These are phyloP conservation scores for Boloria selene DNA, from an alignment of 2,888 invertebrate species.

Conservation along the genomic window DNA sequence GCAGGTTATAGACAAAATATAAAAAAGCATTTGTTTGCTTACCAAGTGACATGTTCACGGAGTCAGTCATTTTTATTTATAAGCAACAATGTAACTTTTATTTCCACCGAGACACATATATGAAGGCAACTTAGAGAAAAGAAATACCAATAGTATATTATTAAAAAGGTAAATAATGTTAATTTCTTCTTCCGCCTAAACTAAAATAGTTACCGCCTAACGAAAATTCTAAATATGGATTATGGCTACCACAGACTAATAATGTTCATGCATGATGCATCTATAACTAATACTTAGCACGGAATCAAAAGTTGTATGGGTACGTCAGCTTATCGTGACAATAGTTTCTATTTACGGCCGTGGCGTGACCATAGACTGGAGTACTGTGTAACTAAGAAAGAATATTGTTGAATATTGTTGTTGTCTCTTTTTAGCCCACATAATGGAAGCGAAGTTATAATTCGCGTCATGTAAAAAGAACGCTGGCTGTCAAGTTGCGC, in stretches of 20 bases:
- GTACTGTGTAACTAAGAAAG: too few relatives aligned
- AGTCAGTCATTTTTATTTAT: slow-evolving; percentile 59
- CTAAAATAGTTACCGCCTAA: slow-evolving; percentile 27
- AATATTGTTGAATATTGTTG: too few relatives aligned
- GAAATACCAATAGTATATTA: background rate
- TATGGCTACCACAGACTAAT: background rate
- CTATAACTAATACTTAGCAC: too few relatives aligned
- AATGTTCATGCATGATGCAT: background rate
- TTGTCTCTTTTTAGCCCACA: too few relatives aligned
- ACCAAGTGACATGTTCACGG: slow-evolving; percentile 75
- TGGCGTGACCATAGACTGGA: too few relatives aligned
- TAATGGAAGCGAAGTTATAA: too few relatives aligned
- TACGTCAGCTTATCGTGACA: too few relatives aligned
- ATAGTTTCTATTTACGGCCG: too few relatives aligned
- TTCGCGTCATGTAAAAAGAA: too few relatives aligned
- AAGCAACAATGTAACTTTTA: background rate
- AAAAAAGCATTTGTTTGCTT: slow-evolving; percentile 41
- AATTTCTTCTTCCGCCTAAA: slow-evolving; percentile 25
- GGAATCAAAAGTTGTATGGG: too few relatives aligned
- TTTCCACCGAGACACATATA: background rate
- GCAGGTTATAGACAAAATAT: too few relatives aligned
- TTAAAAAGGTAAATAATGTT: background rate
- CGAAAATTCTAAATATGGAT: slow-evolving; percentile 18
- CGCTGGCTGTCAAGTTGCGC: too few relatives aligned
- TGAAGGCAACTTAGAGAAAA: background rate